Evolutionary conservation across 2,888 invertebrate genomes (phyloP).

Genomic region (Ceramica pisi): DNA sequence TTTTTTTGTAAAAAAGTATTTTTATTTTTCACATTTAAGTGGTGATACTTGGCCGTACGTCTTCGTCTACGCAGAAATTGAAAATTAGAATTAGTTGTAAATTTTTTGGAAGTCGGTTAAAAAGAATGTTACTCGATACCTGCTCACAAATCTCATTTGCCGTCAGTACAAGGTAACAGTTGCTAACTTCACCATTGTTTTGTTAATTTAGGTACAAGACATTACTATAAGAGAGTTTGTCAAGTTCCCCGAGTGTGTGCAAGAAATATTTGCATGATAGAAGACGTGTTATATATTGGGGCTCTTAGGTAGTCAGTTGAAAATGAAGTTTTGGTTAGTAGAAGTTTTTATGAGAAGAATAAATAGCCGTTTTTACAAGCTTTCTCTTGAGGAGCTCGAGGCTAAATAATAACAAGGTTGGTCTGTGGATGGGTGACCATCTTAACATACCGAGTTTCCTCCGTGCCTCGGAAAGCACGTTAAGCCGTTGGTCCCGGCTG

Average conservation of each 20-base stretch:
- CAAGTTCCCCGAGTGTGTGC: constrained; percentile 32
- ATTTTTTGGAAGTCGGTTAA: too few species aligned
- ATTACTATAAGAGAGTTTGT: constrained; percentile 47
- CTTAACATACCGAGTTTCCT: too few species aligned
- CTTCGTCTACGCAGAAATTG: too few species aligned
- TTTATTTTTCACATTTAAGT: too few species aligned
- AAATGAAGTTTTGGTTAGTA: not conserved
- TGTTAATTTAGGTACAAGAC: constrained; percentile 50
- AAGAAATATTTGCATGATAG: constrained; percentile 49
- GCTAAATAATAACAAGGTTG: too few species aligned
- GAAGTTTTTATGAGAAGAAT: not conserved
- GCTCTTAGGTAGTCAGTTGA: not conserved
- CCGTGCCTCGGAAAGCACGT: too few species aligned
- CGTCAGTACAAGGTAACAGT: constrained; percentile 33
- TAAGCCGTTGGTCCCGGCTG: too few species aligned
- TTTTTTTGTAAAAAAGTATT: too few species aligned
- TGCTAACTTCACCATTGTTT: constrained; percentile 44
- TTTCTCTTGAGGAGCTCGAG: too few species aligned
- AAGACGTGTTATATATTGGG: constrained; percentile 38
- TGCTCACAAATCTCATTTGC: not conserved
- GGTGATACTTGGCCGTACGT: too few species aligned
- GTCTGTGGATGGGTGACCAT: too few species aligned
- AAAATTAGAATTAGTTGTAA: too few species aligned
- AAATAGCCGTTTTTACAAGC: not conserved
- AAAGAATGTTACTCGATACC: not conserved